A percentile compares a stretch with the other conserved stretches of the same genome.
Evolutionary conservation across 2,797 vertebrate genomes (phyloP).

Genomic region (Sebastes matsubarae): DNA sequence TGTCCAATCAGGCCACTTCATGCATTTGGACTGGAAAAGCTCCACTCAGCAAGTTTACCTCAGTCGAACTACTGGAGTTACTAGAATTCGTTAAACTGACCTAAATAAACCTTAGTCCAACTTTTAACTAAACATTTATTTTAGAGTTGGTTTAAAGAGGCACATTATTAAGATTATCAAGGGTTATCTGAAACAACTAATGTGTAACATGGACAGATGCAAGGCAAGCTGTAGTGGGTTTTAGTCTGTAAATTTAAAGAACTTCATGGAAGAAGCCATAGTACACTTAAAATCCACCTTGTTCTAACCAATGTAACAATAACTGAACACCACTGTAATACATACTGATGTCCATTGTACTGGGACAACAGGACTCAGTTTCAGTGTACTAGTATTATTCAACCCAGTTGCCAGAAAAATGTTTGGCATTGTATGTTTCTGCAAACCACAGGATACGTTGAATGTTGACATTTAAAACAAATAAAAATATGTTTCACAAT

Average conservation of each 20-base stretch:
- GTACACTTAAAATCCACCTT: not conserved
- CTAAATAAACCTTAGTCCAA: not conserved
- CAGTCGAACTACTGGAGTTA: not conserved
- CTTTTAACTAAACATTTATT: not conserved
- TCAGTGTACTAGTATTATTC: not conserved
- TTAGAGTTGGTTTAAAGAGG: not conserved
- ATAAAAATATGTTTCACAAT: too few relatives aligned
- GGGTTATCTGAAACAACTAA: not conserved
- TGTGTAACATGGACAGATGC: not conserved
- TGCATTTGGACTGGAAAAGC: not conserved
- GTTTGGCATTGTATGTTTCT: too few relatives aligned
- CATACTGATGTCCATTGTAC: not conserved
- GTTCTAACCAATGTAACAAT: not conserved
- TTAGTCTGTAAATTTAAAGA: not conserved
- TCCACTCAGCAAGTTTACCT: conserved; percentile 8
- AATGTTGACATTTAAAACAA: too few relatives aligned
- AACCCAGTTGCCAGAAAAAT: not conserved
- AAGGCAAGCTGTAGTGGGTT: not conserved
- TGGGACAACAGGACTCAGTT: not conserved
- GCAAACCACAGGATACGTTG: too few relatives aligned
- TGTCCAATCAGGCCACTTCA: conserved; percentile 30
- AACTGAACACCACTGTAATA: not conserved
- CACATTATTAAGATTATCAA: not conserved
- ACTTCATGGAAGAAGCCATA: not conserved
- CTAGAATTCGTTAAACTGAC: not conserved